Conservation (phyloP, 2,113 vertebrate genomes). For the Halcyon senegalensis region DNA sequence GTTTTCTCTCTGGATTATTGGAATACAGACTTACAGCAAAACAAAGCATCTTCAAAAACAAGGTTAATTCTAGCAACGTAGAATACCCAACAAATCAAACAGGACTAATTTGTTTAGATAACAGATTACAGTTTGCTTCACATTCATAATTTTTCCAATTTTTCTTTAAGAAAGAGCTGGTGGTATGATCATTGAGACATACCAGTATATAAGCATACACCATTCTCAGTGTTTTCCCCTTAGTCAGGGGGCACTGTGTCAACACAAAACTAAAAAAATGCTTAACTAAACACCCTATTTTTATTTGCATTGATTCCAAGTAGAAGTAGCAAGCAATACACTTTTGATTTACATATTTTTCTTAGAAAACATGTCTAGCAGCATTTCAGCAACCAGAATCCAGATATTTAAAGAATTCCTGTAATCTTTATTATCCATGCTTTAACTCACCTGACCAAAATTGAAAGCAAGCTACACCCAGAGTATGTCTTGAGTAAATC, state of each 20-base stretch:
- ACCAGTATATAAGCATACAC: not conserved
- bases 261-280: not conserved
- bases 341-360: not conserved
- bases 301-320: not conserved
- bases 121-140: not conserved
- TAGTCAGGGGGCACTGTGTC: not conserved
- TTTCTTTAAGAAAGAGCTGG: not conserved
- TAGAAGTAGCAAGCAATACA: not conserved
- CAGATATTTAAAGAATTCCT: not conserved
- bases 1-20: not conserved
- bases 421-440: not conserved
- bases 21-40: not conserved
- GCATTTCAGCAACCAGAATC: not conserved
- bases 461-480: not conserved
- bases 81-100: not conserved
- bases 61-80: not conserved
- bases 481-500: not conserved
- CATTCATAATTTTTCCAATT: not conserved
- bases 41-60: not conserved
- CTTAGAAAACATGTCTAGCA: not conserved
- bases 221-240: not conserved
- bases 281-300: not conserved
- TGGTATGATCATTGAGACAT: not conserved
- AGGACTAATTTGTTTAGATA: not conserved
- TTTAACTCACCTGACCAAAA: not conserved